A percentile compares a stretch with the other conserved stretches of the same genome.
These are phyloP conservation scores for Acyrthosiphon pisum DNA, from an alignment of 1,140 invertebrate species.

Conservation along the genomic window DNA sequence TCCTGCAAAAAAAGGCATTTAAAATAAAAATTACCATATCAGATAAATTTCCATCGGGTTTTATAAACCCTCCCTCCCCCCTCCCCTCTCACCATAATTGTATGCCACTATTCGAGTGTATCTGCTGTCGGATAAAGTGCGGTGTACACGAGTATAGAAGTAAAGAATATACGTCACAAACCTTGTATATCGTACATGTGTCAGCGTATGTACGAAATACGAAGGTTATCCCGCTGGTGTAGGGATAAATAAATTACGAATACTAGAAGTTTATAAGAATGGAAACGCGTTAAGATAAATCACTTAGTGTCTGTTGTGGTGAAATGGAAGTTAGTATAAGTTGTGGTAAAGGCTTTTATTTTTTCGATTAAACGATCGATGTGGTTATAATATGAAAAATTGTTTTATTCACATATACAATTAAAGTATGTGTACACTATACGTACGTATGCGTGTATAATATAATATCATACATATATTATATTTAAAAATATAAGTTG, in stretches of 20 bases:
- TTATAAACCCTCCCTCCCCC: background rate
- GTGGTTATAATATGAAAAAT: slow-evolving; percentile 10
- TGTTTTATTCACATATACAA: background rate
- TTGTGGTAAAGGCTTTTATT: background rate
- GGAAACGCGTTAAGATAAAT: background rate
- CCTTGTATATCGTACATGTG: background rate
- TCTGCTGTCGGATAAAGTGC: background rate
- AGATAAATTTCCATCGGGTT: background rate
- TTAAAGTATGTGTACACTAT: background rate
- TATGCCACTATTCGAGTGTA: background rate
- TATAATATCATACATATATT: background rate
- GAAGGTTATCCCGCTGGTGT: background rate
- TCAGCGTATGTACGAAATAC: background rate
- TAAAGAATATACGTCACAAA: background rate
- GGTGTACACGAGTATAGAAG: background rate
- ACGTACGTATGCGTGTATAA: background rate
- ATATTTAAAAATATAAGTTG: slow-evolving; percentile 1
- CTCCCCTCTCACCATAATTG: too few relatives aligned
- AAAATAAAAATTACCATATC: background rate
- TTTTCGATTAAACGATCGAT: slow-evolving; percentile 10
- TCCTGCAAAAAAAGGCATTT: background rate
- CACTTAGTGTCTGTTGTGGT: background rate
- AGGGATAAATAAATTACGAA: background rate
- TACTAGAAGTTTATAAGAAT: background rate
- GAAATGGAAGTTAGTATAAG: background rate